Conservation (phyloP, 2,113 vertebrate species). For the Cnemophilus loriae region DNA sequence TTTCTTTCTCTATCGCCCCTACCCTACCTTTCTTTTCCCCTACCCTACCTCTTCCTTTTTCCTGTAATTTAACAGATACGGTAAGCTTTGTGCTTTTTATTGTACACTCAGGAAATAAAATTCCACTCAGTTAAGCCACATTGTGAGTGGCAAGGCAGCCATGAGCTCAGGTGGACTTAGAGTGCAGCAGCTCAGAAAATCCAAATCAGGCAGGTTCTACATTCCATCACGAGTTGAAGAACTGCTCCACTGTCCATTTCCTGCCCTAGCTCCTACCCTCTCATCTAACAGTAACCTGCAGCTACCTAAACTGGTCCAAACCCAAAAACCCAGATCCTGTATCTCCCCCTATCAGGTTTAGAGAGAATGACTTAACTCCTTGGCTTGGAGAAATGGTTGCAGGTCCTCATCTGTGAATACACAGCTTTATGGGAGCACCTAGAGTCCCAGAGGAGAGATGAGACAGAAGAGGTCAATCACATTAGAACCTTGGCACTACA, state of each 20-base stretch:
- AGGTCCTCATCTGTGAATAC: not conserved
- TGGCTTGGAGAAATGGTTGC: not conserved
- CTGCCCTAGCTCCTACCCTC: not conserved
- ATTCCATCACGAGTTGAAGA: not conserved
- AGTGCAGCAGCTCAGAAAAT: not conserved
- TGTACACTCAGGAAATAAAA: conserved; percentile 49
- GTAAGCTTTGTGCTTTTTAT: conserved; percentile 41
- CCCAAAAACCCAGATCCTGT: accelerated
- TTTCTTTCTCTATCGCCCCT: not conserved
- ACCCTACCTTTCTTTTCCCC: not conserved
- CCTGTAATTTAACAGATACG: conserved; percentile 1
- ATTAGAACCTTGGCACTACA: not conserved
- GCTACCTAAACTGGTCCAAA: not conserved
- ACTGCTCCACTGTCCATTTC: not conserved
- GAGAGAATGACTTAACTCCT: not conserved
- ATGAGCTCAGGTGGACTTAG: not conserved
- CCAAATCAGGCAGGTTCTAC: not conserved
- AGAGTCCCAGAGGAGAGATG: not conserved
- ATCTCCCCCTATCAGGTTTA: not conserved
- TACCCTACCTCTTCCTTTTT: not conserved
- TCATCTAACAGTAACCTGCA: not conserved
- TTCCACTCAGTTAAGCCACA: conserved; percentile 38
- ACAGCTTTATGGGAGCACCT: not conserved
- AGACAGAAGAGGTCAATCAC: not conserved
- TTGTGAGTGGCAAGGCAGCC: not conserved